Conservation (phyloP, 1,140 invertebrate species). For the Lepidurus couesii region DNA sequence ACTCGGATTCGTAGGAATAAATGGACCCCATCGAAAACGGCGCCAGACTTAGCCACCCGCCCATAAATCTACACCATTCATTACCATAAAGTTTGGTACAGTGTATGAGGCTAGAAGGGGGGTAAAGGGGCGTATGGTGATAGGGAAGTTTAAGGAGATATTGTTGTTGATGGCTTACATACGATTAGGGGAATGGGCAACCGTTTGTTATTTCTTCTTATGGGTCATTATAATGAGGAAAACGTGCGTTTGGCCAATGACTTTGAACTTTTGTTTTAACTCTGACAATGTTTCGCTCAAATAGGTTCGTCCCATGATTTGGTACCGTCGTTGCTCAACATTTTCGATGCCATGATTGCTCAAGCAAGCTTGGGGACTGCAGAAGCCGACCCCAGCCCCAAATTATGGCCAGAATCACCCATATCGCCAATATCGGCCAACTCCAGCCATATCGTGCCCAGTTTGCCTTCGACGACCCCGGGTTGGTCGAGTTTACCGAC, state of each 20-base stretch:
- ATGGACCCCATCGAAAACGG: conserved; percentile 5
- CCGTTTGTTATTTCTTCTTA: not conserved
- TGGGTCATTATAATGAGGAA: not conserved
- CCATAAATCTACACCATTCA: not conserved
- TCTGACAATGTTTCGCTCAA: conserved; percentile 40
- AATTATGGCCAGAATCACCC: conserved; percentile 27
- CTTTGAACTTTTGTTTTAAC: not conserved
- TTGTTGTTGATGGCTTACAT: not conserved
- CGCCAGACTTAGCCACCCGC: conserved; percentile 9
- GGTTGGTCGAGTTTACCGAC: conserved; percentile 17
- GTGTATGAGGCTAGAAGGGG: not conserved
- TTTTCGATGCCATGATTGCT: conserved; percentile 59
- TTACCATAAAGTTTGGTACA: not conserved
- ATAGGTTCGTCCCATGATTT: conserved; percentile 57
- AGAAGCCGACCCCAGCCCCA: conserved; percentile 22
- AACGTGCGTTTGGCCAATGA: not conserved
- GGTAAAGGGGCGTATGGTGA: not conserved
- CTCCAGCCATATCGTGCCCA: conserved; percentile 24
- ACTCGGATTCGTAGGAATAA: not conserved
- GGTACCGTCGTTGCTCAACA: conserved; percentile 57
- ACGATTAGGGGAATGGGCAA: conserved; percentile 10
- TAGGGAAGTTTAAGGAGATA: conserved; percentile 3
- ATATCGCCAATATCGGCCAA: conserved; percentile 29
- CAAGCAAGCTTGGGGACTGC: conserved; percentile 39
- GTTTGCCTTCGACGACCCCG: conserved; percentile 29